phyloP scores from a whole-genome alignment of 2,113 vertebrate species.

The Xyrauchen texanus region DNA sequence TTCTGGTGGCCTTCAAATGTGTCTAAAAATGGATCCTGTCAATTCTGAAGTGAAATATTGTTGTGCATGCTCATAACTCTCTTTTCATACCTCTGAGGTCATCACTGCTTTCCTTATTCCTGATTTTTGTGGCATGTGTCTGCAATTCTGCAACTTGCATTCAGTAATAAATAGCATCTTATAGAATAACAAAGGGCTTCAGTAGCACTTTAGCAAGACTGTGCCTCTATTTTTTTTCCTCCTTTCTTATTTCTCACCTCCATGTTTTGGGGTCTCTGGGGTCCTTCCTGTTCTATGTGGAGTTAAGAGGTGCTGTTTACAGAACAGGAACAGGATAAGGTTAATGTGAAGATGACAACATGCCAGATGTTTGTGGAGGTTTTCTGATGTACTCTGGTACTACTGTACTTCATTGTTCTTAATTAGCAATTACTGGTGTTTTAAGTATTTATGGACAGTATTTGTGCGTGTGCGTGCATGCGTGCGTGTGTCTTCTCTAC shows the following conservation, averaged over 20 bases:
- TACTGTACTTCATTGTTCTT: background rate
- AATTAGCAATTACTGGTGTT: background rate
- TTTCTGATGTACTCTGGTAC: background rate
- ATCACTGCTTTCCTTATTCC: constrained; percentile 2
- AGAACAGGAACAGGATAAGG: constrained; percentile 35
- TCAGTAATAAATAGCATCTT: constrained; percentile 1
- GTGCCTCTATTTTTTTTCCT: background rate
- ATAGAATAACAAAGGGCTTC: background rate
- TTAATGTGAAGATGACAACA: constrained; percentile 27
- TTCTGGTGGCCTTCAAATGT: constrained; percentile 7
- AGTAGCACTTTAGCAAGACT: background rate
- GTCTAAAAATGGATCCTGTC: constrained; percentile 27
- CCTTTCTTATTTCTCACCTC: constrained; percentile 7
- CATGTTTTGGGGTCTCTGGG: constrained; percentile 28
- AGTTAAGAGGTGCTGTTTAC: constrained; percentile 40
- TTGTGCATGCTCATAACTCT: background rate
- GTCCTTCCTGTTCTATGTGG: constrained; percentile 14
- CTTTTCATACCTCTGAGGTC: constrained; percentile 7
- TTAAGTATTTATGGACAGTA: background rate
- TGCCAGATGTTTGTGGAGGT: background rate
- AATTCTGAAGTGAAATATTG: background rate
- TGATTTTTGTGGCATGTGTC: constrained; percentile 26
- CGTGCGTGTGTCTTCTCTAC: background rate
- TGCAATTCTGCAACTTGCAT: constrained; percentile 23
- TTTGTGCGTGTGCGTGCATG: background rate